Conservation (phyloP, 2,113 vertebrate genomes). For the Cromileptes altivelis region DNA sequence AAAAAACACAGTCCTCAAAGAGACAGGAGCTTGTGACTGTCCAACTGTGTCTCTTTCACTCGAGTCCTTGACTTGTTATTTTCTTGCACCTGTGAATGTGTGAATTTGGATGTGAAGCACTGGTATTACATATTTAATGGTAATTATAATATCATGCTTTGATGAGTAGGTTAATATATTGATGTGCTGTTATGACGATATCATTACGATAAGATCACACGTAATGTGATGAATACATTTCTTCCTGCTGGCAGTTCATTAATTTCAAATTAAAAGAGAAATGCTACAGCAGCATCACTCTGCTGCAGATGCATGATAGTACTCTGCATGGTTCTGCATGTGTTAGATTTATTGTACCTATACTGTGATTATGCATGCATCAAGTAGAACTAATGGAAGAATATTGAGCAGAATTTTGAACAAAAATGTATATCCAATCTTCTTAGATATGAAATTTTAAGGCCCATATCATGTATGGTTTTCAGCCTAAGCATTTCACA, state of each 20-base stretch:
- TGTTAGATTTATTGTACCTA: neutral
- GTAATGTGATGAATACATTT: neutral
- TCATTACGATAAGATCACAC: slow-evolving; percentile 15
- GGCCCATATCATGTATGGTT: neutral
- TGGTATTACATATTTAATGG: slow-evolving; percentile 35
- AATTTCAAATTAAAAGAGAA: slow-evolving; percentile 25
- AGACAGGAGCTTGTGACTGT: slow-evolving; percentile 17
- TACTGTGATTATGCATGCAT: neutral
- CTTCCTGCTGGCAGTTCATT: slow-evolving; percentile 28
- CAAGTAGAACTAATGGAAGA: neutral
- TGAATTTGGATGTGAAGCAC: slow-evolving; percentile 7
- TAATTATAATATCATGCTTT: slow-evolving; percentile 40
- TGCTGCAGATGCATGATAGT: slow-evolving; percentile 16
- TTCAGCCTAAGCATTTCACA: neutral
- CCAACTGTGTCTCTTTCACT: neutral
- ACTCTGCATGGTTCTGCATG: neutral
- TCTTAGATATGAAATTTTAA: neutral
- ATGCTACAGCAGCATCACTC: neutral
- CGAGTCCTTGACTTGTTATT: slow-evolving; percentile 9
- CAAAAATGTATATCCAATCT: neutral
- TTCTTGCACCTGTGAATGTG: slow-evolving; percentile 21
- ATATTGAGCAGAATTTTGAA: neutral
- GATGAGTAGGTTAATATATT: slow-evolving; percentile 26
- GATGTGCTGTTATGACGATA: slow-evolving; percentile 6
- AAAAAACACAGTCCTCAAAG: neutral